Evolutionary conservation across 53 echinoderm and acorn worm genomes (phyloP).

Genomic region (Stichopus horrens): DNA sequence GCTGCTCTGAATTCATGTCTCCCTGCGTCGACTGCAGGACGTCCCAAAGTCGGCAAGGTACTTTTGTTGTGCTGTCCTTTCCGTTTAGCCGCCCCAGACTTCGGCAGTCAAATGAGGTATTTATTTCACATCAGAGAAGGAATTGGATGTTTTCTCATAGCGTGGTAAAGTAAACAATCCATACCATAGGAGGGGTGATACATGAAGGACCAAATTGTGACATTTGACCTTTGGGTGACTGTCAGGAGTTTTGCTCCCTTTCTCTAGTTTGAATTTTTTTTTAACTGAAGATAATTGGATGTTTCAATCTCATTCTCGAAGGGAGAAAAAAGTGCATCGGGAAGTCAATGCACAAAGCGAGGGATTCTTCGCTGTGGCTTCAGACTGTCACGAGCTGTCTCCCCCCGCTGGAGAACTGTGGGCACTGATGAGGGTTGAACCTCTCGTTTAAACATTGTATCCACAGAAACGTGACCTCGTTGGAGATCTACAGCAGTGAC

Average conservation of each 20-base stretch:
- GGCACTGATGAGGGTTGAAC: neutral
- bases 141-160: constrained; percentile 28
- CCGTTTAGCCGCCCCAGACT: neutral
- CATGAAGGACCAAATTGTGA: constrained; percentile 40
- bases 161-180: constrained; percentile 33
- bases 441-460: constrained; percentile 18
- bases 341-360: constrained; percentile 1
- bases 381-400: neutral
- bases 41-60: constrained; percentile 34
- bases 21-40: constrained; percentile 20
- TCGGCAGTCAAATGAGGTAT: constrained; percentile 28
- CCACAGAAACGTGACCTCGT: constrained; percentile 3
- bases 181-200: constrained; percentile 36
- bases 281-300: constrained; percentile 34
- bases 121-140: constrained; percentile 34
- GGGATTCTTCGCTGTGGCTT: constrained; percentile 2
- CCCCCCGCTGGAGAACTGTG: constrained; percentile 8
- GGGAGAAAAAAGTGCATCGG: neutral
- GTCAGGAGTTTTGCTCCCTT: constrained; percentile 21
- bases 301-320: neutral
- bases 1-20: constrained; percentile 39
- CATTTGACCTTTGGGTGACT: constrained; percentile 26
- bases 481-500: neutral
- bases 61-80: constrained; percentile 39
- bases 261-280: neutral